A percentile compares a stretch with the other conserved stretches of the same genome.
Evolutionary conservation across 2,113 vertebrate species (phyloP).

Genomic region (Atherinomorus stipes): DNA sequence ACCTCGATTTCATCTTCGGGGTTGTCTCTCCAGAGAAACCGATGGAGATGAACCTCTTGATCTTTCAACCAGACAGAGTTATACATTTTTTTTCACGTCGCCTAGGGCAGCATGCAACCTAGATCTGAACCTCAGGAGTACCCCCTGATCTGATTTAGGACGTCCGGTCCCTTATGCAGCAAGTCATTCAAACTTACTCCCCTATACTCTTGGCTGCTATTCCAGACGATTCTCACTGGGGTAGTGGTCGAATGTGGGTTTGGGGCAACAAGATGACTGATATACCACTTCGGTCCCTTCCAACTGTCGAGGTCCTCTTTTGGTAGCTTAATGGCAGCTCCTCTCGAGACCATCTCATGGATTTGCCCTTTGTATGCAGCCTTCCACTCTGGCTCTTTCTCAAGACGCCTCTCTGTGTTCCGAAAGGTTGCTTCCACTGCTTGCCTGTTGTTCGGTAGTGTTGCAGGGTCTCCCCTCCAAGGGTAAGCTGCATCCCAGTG

Average conservation of each 20-base stretch:
- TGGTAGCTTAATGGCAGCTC: background rate
- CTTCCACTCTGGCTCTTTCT: background rate
- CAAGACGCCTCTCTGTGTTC: background rate
- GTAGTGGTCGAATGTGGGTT: background rate
- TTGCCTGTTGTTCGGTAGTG: too few species aligned
- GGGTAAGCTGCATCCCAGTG: too few species aligned
- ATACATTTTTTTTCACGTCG: background rate
- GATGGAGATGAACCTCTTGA: too few species aligned
- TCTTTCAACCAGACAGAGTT: background rate
- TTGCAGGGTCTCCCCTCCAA: too few species aligned
- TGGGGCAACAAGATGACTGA: background rate
- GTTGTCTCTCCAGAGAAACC: too few species aligned
- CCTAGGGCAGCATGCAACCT: background rate
- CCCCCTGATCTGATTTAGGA: background rate
- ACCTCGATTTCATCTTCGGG: too few species aligned
- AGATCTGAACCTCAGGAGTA: background rate
- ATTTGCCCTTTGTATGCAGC: background rate
- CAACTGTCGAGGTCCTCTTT: background rate
- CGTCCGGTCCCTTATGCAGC: background rate
- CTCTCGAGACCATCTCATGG: background rate
- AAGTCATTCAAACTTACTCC: constrained; percentile 4
- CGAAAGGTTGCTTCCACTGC: background rate
- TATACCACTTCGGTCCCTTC: constrained; percentile 1
- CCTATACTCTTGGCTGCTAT: background rate
- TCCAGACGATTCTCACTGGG: background rate